Evolutionary conservation across 2,113 vertebrate genomes (phyloP).

Genomic region (Petroica traversi): DNA sequence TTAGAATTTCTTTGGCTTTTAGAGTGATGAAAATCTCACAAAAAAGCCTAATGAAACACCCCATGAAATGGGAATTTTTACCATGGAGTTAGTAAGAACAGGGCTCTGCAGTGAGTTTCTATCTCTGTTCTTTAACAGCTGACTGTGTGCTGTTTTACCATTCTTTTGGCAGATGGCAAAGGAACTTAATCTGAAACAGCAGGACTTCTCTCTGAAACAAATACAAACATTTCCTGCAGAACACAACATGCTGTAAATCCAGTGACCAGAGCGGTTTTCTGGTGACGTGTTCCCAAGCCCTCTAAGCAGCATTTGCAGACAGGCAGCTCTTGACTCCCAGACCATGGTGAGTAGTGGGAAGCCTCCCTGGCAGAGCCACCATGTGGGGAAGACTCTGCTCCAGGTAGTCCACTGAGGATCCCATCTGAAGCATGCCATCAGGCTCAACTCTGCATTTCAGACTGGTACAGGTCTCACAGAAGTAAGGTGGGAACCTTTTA

Average conservation of each 20-base stretch:
- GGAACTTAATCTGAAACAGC: not conserved
- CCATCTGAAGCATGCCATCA: not conserved
- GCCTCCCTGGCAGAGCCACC: accelerated
- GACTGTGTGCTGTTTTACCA: not conserved
- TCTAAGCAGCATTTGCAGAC: not conserved
- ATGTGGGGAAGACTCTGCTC: not conserved
- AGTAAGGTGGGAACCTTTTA: not conserved
- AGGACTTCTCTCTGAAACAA: not conserved
- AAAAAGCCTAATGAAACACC: not conserved
- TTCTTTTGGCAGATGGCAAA: not conserved
- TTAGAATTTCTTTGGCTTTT: not conserved
- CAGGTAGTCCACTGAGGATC: not conserved
- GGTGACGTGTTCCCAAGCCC: not conserved
- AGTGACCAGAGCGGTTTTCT: not conserved
- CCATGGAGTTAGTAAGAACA: not conserved
- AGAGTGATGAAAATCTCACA: not conserved
- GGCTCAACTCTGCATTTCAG: not conserved
- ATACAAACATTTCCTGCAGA: not conserved
- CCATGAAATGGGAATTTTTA: not conserved
- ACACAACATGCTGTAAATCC: not conserved
- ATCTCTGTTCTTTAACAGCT: not conserved
- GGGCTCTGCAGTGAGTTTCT: not conserved
- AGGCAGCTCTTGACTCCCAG: not conserved
- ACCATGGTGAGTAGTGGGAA: accelerated
- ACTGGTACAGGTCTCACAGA: not conserved